Percentiles rank a stretch among this genome's conserved stretches.
These are phyloP conservation scores for Neodontobutis hainanensis DNA, from an alignment of 2,113 vertebrate genomes.

Conservation along the genomic window DNA sequence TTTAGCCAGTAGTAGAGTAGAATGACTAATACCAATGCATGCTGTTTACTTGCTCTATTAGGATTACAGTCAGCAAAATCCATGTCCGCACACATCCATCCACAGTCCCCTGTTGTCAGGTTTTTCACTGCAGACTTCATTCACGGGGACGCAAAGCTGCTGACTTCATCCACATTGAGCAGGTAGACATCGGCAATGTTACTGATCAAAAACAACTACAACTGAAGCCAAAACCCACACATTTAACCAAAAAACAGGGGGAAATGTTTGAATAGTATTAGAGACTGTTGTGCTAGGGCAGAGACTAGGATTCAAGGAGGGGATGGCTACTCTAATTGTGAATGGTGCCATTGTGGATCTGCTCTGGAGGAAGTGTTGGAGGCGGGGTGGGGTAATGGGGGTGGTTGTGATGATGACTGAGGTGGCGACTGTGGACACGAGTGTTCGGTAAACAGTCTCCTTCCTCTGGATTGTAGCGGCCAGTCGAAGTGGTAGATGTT, in stretches of 20 bases:
- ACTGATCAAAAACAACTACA: background rate
- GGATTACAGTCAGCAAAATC: background rate
- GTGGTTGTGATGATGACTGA: background rate
- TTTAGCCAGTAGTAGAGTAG: background rate
- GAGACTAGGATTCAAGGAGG: no score
- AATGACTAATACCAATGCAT: background rate
- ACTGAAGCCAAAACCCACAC: background rate
- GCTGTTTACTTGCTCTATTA: constrained; percentile 5
- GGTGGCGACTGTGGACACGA: no score
- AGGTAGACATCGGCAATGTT: background rate
- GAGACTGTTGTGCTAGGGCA: no score
- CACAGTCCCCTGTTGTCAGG: constrained; percentile 63
- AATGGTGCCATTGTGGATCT: background rate
- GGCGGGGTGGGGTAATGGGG: background rate
- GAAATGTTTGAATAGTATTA: background rate
- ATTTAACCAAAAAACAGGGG: background rate
- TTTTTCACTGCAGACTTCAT: constrained; percentile 66
- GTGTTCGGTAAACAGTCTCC: no score
- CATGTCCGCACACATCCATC: constrained; percentile 58
- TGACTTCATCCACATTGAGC: constrained; percentile 15
- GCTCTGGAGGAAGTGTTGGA: constrained; percentile 4
- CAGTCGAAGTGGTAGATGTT: background rate
- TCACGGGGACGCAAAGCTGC: constrained; percentile 29
- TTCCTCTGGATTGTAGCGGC: background rate
- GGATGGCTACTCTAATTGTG: background rate